phyloP scores from a whole-genome alignment of 2,888 invertebrate genomes.

The Cenopis cana region DNA sequence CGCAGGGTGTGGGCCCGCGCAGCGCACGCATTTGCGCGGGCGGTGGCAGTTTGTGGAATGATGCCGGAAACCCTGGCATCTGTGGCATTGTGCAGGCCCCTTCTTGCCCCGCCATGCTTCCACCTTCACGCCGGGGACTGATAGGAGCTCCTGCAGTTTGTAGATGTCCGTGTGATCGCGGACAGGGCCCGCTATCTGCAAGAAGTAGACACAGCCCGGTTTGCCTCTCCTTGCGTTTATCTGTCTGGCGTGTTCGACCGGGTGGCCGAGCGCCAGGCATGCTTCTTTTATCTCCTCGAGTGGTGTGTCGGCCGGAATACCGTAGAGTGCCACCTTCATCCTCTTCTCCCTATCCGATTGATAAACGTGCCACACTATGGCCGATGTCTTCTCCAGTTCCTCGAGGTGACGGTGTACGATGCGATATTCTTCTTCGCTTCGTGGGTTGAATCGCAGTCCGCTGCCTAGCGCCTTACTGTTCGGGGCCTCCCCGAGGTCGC shows the following conservation, averaged over 20 bases:
- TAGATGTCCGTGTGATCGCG: background rate
- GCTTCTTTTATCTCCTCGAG: background rate
- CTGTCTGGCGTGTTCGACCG: too few relatives aligned
- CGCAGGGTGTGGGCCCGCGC: too few relatives aligned
- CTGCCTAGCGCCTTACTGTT: background rate
- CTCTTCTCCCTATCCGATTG: background rate
- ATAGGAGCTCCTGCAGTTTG: background rate
- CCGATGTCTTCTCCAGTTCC: background rate
- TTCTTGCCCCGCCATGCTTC: slow-evolving; percentile 11
- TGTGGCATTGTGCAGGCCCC: slow-evolving; percentile 7
- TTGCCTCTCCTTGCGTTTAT: too few relatives aligned
- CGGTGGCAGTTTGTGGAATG: slow-evolving; percentile 10
- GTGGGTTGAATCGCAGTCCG: background rate
- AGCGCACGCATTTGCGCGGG: background rate
- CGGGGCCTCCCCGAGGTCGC: background rate
- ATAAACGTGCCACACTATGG: background rate
- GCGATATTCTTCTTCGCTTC: background rate
- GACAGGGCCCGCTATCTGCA: too few relatives aligned
- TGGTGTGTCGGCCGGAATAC: background rate
- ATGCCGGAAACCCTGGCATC: slow-evolving; percentile 15
- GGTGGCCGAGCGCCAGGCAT: background rate
- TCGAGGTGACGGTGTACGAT: background rate
- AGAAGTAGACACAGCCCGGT: too few relatives aligned
- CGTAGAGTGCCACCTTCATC: background rate
- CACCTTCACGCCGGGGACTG: background rate